phyloP scores from a whole-genome alignment of 1,140 invertebrate genomes.

The Papilio dardanus region DNA sequence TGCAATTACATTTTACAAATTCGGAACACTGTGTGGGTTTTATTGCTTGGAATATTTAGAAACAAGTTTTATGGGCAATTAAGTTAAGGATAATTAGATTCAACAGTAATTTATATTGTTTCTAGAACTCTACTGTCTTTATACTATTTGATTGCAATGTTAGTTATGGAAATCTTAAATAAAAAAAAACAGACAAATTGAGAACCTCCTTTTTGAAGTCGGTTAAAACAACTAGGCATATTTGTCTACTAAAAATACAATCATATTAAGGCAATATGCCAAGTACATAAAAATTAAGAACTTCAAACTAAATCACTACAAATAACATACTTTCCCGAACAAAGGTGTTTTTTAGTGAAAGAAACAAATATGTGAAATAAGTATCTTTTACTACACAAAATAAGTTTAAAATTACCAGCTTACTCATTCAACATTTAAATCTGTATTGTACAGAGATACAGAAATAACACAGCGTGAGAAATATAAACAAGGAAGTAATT shows the following conservation, averaged over 20 bases:
- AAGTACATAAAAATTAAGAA: background rate
- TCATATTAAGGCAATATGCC: too few species aligned
- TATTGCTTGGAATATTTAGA: slow-evolving; percentile 13
- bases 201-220: too few species aligned
- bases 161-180: too few species aligned
- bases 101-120: too few species aligned
- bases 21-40: background rate
- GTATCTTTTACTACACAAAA: background rate
- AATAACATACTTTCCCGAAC: background rate
- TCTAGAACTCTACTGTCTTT: too few species aligned
- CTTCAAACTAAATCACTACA: background rate
- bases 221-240: too few species aligned
- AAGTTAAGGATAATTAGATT: slow-evolving; percentile 4
- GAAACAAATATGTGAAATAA: background rate
- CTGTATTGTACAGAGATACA: background rate
- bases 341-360: too few species aligned
- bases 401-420: background rate
- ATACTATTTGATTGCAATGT: too few species aligned
- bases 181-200: too few species aligned
- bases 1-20: slow-evolving; percentile 24
- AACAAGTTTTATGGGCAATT: slow-evolving; percentile 1
- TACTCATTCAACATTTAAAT: background rate
- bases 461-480: background rate
- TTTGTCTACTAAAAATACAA: too few species aligned
- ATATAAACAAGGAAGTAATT: background rate